phyloP scores from a whole-genome alignment of 2,797 vertebrate genomes.

The Tachyglossus aculeatus region DNA sequence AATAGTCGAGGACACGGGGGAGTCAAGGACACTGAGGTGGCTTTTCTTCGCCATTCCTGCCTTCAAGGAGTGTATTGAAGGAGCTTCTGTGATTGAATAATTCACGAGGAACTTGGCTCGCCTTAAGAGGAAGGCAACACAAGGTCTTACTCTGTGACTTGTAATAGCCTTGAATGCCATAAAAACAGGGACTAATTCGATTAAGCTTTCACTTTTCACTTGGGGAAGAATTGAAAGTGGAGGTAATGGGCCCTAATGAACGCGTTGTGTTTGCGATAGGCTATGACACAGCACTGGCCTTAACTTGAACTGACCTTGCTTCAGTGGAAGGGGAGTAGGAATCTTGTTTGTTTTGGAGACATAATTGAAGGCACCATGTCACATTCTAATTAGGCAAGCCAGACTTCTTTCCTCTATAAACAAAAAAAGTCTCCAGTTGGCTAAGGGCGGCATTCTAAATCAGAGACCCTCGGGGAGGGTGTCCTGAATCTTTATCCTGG shows the following conservation, averaged over 20 bases:
- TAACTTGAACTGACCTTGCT: conserved; percentile 37
- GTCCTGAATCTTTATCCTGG: no score
- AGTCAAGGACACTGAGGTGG: neutral
- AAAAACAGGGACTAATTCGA: conserved; percentile 31
- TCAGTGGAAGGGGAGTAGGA: neutral
- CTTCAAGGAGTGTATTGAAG: conserved; percentile 23
- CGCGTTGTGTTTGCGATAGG: conserved; percentile 19
- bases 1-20: neutral
- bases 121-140: conserved; percentile 17
- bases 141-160: conserved; percentile 22
- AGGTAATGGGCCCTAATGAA: conserved; percentile 6
- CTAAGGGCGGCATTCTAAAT: no score
- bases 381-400: conserved; percentile 23
- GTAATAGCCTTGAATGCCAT: conserved; percentile 18
- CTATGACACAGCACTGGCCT: conserved; percentile 28
- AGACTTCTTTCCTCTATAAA: neutral
- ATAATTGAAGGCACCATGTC: conserved; percentile 25
- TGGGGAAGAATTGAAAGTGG: conserved; percentile 19
- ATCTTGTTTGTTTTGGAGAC: conserved; percentile 1
- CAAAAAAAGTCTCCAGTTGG: no score
- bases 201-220: conserved; percentile 39
- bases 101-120: conserved; percentile 48
- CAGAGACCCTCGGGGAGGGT: no score
- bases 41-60: conserved; percentile 17
- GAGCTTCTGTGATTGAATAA: conserved; percentile 24